Base-by-base conservation (phyloP, 2,113 vertebrate species). In the Saccopteryx bilineata region DNA sequence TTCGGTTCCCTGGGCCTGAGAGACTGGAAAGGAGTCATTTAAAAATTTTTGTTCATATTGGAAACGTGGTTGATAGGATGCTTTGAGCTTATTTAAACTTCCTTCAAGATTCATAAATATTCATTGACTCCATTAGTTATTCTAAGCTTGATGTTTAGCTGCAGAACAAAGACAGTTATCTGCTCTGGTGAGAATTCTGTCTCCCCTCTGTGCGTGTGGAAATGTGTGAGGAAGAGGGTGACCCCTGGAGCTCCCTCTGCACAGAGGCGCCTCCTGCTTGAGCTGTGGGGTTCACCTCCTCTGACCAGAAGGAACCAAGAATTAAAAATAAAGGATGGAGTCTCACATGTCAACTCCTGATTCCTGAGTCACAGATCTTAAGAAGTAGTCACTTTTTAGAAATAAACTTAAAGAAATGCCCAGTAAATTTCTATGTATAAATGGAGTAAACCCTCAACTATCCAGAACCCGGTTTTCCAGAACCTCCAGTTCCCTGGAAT, bases 31-130 rank as follows among this genome's bases (percentile, higher is more conserved):
- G 9, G 5, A 1, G 85, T 84, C 39, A 39, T 76, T 65, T 5
- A 31, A 65, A 66, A 26, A 80, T 24, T 28, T 87, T 68, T 14
- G 54, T 83, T 84, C 75, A 79, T 96, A 5, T 69, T 84, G 33
- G 72, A 31, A 95, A 94, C 66, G 19, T 83, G 7, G 58, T 39
- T 94, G 76, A 92, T 87, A 89, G 60, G 50, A 33, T 93, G 39
- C 87, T 96, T 92, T 95, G 87, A 96, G 90, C 80, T 33, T 66
- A 0, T 80, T 90, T 94, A 95, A 94, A 92, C 60, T 87, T 83
- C 68, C 71, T 87, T 54, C 60, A 80, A 80, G 54, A 69, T 84
- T 94, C 90, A 94, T 96, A 95, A 95, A 96, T 96, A 97, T 97
- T 97, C 90, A 89, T 93, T 66, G 79, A 97, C 46, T 76, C 95